Conservation (phyloP, 1,140 invertebrate species). For the Ceratosolen fusciceps region DNA sequence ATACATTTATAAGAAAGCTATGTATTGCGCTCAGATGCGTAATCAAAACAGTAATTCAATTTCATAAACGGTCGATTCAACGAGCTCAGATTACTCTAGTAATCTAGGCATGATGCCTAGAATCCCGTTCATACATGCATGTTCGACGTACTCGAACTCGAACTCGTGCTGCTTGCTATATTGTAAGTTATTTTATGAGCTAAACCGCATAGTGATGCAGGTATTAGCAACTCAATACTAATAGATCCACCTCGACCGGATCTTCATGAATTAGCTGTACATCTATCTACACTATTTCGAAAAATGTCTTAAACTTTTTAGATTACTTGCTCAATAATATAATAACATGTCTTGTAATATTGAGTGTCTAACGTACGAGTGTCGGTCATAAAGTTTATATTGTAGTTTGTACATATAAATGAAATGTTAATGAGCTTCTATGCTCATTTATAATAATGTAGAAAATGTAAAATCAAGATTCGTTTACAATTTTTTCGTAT, state of each 20-base stretch:
- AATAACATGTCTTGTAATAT: neutral
- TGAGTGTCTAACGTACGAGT: neutral
- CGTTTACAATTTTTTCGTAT: too few species aligned
- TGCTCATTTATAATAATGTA: too few species aligned
- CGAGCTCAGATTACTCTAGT: constrained; percentile 13
- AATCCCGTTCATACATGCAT: neutral
- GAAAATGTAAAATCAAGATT: too few species aligned
- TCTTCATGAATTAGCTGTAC: neutral
- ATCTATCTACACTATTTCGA: neutral
- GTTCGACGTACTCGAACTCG: neutral
- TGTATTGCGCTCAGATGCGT: neutral
- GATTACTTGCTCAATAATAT: neutral
- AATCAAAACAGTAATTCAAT: constrained; percentile 42
- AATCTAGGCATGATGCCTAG: neutral
- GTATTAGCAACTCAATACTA: neutral
- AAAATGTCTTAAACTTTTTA: neutral
- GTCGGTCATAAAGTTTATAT: neutral
- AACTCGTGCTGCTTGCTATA: neutral
- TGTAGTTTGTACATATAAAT: too few species aligned
- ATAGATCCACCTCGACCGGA: neutral
- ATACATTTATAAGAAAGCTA: neutral
- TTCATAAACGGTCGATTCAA: constrained; percentile 43
- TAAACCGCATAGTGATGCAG: neutral
- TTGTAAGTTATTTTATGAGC: neutral
- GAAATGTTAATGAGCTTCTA: too few species aligned